These are phyloP conservation scores for Bemisia tabaci DNA, from an alignment of 1,140 invertebrate genomes.

Conservation along the genomic window DNA sequence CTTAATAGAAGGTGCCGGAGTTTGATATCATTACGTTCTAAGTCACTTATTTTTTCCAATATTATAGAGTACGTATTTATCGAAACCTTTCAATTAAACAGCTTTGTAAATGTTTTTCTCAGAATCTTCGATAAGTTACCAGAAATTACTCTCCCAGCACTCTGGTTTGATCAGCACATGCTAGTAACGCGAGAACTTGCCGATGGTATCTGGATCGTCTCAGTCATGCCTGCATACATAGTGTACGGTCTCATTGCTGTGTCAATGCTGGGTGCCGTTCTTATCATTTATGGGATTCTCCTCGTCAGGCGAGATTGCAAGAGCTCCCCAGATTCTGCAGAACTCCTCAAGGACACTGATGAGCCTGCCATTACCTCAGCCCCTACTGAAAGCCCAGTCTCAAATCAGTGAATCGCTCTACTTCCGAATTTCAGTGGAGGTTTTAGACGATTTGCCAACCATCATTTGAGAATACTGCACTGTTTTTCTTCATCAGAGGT, in stretches of 20 bases:
- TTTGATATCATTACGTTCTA: no score
- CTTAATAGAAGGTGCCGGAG: no score
- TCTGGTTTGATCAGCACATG: background rate
- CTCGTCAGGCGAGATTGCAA: background rate
- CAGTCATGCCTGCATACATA: background rate
- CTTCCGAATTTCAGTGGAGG: no score
- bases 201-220: background rate
- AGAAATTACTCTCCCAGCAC: background rate
- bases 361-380: background rate
- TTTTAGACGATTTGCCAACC: no score
- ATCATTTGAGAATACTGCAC: no score
- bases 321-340: background rate
- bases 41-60: no score
- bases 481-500: no score
- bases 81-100: no score
- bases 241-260: background rate
- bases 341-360: background rate
- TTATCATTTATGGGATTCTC: background rate
- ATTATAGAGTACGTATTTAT: no score
- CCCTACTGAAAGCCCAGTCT: background rate
- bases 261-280: background rate
- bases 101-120: no score
- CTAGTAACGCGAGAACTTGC: background rate
- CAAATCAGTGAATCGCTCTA: background rate
- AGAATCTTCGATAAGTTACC: background rate